These are phyloP conservation scores for Brachyhypopomus occidentalis DNA, from an alignment of 2,113 vertebrate species.

Conservation along the genomic window DNA sequence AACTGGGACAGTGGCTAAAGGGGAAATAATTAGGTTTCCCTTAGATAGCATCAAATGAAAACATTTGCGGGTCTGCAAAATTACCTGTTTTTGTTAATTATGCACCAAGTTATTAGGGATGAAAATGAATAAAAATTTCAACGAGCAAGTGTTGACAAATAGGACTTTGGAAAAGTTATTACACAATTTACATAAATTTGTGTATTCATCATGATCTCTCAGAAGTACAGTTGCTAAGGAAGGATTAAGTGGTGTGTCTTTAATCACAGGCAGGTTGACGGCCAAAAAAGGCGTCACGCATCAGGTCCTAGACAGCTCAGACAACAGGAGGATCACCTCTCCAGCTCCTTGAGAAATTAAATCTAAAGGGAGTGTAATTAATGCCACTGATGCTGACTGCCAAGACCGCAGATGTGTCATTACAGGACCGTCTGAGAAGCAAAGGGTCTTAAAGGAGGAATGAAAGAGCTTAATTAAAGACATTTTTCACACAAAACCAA, in stretches of 20 bases:
- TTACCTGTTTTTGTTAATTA: too few relatives aligned
- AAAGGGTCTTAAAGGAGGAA: background rate
- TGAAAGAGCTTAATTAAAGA: background rate
- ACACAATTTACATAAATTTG: background rate
- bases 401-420: background rate
- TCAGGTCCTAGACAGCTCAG: too few relatives aligned
- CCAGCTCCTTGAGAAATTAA: constrained; percentile 49
- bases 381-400: constrained; percentile 21
- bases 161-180: background rate
- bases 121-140: too few relatives aligned
- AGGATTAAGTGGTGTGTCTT: background rate
- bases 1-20: background rate
- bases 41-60: too few relatives aligned
- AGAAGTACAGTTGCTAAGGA: background rate
- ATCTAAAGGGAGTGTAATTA: constrained; percentile 40
- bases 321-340: background rate
- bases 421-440: background rate
- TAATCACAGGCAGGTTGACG: background rate
- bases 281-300: background rate
- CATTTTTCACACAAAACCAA: background rate
- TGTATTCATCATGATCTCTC: background rate
- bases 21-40: background rate
- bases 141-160: background rate
- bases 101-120: too few relatives aligned
- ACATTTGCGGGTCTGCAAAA: too few relatives aligned